phyloP scores from a whole-genome alignment of 2,797 vertebrate species.

The Pampus argenteus region DNA sequence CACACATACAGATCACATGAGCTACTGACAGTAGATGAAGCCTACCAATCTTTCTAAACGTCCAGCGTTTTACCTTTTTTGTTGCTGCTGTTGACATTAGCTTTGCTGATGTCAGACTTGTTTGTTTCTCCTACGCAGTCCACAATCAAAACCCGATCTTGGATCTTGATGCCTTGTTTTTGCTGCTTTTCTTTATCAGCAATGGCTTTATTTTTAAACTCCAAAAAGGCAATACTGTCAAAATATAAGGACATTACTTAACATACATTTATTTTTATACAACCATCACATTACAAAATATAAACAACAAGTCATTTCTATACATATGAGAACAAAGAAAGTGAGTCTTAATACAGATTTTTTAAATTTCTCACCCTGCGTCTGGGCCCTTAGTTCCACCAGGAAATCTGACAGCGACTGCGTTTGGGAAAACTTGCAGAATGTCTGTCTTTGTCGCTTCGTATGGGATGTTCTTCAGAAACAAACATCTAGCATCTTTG shows the following conservation, averaged over 20 bases:
- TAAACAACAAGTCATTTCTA: neutral
- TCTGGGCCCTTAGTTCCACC: constrained; percentile 80
- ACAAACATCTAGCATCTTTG: constrained; percentile 88
- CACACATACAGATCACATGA: neutral
- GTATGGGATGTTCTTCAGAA: constrained; percentile 92
- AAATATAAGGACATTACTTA: neutral
- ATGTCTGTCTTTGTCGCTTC: constrained; percentile 86
- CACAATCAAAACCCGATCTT: constrained; percentile 86
- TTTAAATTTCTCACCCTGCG: constrained; percentile 84
- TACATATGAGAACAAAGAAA: neutral
- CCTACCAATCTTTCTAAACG: neutral
- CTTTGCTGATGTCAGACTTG: constrained; percentile 45
- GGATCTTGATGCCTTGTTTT: constrained; percentile 86
- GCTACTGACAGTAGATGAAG: neutral
- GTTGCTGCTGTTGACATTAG: neutral
- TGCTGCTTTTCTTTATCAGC: constrained; percentile 84
- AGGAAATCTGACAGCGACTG: constrained; percentile 86
- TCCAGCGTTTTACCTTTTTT: constrained; percentile 53
- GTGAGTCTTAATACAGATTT: neutral
- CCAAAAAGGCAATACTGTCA: constrained; percentile 91
- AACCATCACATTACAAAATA: neutral
- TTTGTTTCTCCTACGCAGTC: constrained; percentile 86
- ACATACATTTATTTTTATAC: neutral
- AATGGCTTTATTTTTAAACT: constrained; percentile 88
- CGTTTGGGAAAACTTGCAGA: constrained; percentile 87